phyloP scores from a whole-genome alignment of 2,888 invertebrate genomes.

The Melanotus villosus region DNA sequence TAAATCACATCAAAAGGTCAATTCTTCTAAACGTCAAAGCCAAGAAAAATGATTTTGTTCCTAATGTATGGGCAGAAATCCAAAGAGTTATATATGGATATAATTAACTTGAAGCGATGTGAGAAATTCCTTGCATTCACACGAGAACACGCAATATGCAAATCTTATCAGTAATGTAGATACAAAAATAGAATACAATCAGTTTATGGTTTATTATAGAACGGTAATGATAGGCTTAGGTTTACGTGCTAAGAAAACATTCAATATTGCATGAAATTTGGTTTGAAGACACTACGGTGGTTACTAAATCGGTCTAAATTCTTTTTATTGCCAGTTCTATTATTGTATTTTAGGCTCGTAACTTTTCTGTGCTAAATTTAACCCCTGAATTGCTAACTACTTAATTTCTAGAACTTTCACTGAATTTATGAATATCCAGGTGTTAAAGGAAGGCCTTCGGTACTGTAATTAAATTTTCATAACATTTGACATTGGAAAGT shows the following conservation, averaged over 20 bases:
- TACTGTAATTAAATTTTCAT: too few species aligned
- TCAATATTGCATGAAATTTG: background rate
- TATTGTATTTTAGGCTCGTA: too few species aligned
- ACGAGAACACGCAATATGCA: conserved; percentile 39
- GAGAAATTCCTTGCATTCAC: conserved; percentile 13
- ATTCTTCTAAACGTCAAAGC: conserved; percentile 29
- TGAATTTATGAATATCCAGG: too few species aligned
- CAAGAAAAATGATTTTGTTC: conserved; percentile 32
- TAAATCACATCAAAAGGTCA: conserved; percentile 29
- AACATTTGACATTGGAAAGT: too few species aligned
- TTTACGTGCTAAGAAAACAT: conserved; percentile 28
- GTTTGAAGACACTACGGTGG: too few species aligned
- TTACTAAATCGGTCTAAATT: too few species aligned
- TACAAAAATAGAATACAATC: conserved; percentile 38
- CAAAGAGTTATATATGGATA: conserved; percentile 31
- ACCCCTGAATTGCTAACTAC: too few species aligned
- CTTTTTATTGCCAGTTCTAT: too few species aligned
- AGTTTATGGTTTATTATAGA: conserved; percentile 32
- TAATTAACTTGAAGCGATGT: conserved; percentile 27
- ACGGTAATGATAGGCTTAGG: conserved; percentile 19
- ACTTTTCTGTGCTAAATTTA: too few species aligned
- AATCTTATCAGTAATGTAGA: conserved; percentile 36
- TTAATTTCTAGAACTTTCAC: too few species aligned
- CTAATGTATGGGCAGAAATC: conserved; percentile 23
- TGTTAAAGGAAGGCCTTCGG: too few species aligned